Conservation (phyloP, 2,113 vertebrate species). For the Mesoclemmys tuberculata region DNA sequence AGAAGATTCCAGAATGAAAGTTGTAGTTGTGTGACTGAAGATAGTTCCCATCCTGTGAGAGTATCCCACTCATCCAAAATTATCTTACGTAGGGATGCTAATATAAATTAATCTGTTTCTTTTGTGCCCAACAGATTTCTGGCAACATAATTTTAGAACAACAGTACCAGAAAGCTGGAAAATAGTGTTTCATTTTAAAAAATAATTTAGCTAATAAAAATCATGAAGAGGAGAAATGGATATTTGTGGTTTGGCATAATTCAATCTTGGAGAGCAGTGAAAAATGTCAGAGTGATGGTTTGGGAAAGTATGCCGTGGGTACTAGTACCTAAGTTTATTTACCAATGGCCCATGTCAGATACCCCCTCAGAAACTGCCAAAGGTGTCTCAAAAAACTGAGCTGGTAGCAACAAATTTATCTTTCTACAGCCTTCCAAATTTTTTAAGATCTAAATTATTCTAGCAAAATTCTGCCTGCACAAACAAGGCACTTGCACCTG, state of each 20-base stretch:
- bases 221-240: background rate
- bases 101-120: background rate
- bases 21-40: background rate
- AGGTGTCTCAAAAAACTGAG: constrained; percentile 48
- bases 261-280: background rate
- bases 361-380: background rate
- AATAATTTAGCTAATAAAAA: background rate
- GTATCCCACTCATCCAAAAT: background rate
- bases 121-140: background rate
- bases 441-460: constrained; percentile 9
- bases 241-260: background rate
- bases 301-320: background rate
- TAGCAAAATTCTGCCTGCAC: background rate
- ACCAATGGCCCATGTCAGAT: background rate
- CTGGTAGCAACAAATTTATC: constrained; percentile 50
- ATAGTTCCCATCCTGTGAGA: background rate
- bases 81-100: background rate
- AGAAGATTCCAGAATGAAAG: background rate
- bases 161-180: background rate
- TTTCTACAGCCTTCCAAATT: constrained; percentile 50
- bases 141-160: background rate
- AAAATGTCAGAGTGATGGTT: background rate
- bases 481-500: background rate
- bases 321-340: background rate
- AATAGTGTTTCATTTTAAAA: background rate